Conservation (phyloP, 2,797 vertebrate genomes). For the Dryobates pubescens region DNA sequence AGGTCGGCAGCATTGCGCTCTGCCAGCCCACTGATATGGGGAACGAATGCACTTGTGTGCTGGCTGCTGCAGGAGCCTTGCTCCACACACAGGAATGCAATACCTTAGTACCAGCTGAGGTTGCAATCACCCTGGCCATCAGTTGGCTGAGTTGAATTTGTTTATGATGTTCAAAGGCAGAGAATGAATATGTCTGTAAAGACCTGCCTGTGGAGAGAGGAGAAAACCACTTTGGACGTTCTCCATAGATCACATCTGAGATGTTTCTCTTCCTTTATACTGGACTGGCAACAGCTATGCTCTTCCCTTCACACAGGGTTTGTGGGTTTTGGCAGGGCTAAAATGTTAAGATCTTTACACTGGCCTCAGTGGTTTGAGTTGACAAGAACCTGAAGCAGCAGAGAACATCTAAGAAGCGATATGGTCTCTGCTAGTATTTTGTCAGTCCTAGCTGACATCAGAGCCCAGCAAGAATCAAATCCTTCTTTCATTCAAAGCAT, state of each 20-base stretch:
- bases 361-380: background rate
- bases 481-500: background rate
- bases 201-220: background rate
- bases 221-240: background rate
- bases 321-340: background rate
- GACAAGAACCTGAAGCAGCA: background rate
- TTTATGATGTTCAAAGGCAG: background rate
- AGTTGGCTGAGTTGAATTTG: background rate
- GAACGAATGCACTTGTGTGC: background rate
- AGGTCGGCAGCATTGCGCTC: background rate
- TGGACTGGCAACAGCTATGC: background rate
- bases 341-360: background rate
- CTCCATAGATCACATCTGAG: background rate
- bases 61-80: background rate
- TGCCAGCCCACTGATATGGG: background rate
- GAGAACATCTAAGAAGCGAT: background rate
- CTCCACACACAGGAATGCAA: background rate
- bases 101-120: background rate
- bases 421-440: background rate
- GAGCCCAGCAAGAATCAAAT: background rate
- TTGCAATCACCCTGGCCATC: background rate
- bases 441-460: background rate
- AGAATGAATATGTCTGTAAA: background rate
- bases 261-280: background rate
- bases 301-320: accelerated